Evolutionary conservation across 1,140 invertebrate species (phyloP).

Genomic region (Bombus difficillimus): DNA sequence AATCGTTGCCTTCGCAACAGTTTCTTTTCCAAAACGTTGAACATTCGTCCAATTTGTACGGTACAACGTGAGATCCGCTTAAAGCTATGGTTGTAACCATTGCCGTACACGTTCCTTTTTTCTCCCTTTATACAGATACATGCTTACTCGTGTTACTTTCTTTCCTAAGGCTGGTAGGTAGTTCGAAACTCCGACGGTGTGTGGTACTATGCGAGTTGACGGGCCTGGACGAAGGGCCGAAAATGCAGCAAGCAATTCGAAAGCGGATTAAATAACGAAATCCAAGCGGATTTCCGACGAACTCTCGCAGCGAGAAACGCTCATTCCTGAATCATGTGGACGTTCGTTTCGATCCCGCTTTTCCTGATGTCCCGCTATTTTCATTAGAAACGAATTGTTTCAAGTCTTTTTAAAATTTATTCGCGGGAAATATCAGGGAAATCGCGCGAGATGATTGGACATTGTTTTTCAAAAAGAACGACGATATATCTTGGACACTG

Average conservation of each 20-base stretch:
- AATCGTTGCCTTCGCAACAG: neutral
- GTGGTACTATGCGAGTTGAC: neutral
- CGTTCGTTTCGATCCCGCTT: neutral
- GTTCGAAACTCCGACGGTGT: neutral
- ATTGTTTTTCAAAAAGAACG: no score
- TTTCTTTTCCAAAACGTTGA: constrained; percentile 14
- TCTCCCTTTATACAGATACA: neutral
- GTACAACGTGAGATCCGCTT: neutral
- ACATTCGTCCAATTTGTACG: constrained; percentile 23
- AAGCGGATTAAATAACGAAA: constrained; percentile 43
- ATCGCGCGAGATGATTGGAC: neutral
- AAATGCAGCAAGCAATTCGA: constrained; percentile 17
- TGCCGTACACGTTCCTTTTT: neutral
- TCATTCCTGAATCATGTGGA: constrained; percentile 1
- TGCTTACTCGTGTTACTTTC: neutral
- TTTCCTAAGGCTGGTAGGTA: neutral
- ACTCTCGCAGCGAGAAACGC: neutral
- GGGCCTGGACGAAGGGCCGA: neutral
- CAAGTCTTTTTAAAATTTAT: neutral
- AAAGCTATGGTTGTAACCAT: neutral
- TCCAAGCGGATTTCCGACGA: constrained; percentile 19
- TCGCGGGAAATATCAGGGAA: neutral
- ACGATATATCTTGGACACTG: no score
- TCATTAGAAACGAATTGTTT: neutral
- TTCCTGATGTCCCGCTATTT: neutral